phyloP scores from a whole-genome alignment of 2,113 vertebrate genomes.

The Tragelaphus buxtoni region DNA sequence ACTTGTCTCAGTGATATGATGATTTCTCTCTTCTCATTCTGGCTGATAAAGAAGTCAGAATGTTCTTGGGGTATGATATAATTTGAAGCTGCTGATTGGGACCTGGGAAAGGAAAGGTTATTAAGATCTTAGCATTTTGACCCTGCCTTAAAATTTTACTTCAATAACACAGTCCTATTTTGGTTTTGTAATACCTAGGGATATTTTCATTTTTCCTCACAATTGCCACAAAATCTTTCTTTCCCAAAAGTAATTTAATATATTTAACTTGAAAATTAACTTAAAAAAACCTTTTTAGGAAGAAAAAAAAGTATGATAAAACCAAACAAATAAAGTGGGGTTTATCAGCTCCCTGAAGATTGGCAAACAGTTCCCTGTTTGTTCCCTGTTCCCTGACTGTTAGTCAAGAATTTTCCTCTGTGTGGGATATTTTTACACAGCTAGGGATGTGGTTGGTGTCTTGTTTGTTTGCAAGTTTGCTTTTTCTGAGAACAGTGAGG shows the following conservation, averaged over 20 bases:
- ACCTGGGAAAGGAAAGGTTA: constrained; percentile 10
- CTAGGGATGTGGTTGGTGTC: neutral
- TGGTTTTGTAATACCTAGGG: neutral
- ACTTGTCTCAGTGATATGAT: neutral
- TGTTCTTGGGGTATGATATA: neutral
- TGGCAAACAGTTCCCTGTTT: neutral
- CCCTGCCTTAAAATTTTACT: constrained; percentile 39
- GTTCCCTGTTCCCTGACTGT: no score
- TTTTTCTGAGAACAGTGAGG: neutral
- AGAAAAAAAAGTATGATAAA: neutral
- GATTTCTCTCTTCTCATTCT: neutral
- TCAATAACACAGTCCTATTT: neutral
- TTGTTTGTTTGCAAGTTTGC: neutral
- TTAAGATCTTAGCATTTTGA: constrained; percentile 25
- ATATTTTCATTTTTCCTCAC: neutral
- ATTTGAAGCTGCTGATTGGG: constrained; percentile 12
- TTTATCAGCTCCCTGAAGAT: neutral
- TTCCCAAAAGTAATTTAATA: neutral
- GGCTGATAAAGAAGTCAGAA: neutral
- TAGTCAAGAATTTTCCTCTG: neutral
- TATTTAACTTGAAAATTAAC: neutral
- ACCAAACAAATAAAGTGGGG: neutral
- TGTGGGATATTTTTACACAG: neutral
- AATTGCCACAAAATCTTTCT: neutral
- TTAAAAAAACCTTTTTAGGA: neutral